These are phyloP conservation scores for Chionomys nivalis DNA, from an alignment of 2,113 vertebrate species.

Conservation along the genomic window DNA sequence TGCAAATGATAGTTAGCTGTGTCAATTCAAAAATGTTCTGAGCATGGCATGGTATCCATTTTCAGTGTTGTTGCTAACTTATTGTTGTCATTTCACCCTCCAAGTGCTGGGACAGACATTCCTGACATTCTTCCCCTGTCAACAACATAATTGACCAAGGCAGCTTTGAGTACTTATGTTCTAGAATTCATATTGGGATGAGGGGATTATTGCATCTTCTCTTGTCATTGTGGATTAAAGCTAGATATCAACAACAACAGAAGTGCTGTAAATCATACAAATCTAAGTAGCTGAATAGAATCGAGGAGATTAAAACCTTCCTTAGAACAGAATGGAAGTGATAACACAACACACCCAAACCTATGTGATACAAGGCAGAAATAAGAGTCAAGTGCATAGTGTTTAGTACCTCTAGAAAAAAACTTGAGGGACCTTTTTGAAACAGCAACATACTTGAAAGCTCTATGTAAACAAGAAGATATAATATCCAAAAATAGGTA, in stretches of 20 bases:
- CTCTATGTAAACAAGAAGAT: background rate
- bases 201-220: background rate
- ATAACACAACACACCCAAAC: background rate
- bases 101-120: background rate
- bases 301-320: background rate
- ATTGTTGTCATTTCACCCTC: background rate
- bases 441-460: background rate
- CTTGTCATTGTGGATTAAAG: background rate
- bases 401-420: background rate
- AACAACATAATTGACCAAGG: background rate
- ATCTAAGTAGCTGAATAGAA: background rate
- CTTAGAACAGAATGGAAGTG: background rate
- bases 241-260: background rate
- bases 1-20: background rate
- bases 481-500: background rate
- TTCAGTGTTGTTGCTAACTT: background rate
- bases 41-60: background rate
- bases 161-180: conserved; percentile 2
- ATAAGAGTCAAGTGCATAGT: background rate
- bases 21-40: background rate
- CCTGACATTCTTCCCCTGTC: background rate
- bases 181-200: background rate
- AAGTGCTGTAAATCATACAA: background rate
- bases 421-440: background rate
- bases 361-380: background rate